These are phyloP conservation scores for Eurypyga helias DNA, from an alignment of 2,113 vertebrate genomes.

Conservation along the genomic window DNA sequence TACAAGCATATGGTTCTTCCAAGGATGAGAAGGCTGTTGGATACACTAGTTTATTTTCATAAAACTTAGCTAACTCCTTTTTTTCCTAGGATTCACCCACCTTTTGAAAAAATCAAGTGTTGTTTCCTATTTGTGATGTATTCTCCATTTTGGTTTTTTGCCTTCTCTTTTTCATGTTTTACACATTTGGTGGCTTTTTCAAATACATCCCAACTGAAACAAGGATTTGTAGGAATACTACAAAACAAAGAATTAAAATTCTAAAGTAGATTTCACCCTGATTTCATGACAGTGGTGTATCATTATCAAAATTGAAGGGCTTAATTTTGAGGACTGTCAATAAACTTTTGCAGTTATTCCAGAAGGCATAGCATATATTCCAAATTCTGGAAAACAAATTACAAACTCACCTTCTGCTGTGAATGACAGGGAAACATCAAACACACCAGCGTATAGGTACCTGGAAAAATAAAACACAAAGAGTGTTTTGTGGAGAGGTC, in stretches of 20 bases:
- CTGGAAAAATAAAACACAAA: neutral
- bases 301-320: neutral
- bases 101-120: neutral
- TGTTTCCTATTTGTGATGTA: neutral
- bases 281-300: neutral
- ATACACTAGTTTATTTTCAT: neutral
- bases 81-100: neutral
- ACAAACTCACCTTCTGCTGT: neutral
- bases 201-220: neutral
- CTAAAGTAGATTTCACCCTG: neutral
- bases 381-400: neutral
- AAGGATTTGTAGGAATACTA: neutral
- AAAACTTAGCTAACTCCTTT: neutral
- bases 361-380: neutral
- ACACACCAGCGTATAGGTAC: neutral
- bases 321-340: neutral
- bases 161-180: neutral
- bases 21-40: neutral
- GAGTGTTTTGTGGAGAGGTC: neutral
- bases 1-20: neutral
- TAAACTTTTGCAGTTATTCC: neutral
- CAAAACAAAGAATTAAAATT: neutral
- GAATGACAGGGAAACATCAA: neutral
- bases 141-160: fast-evolving
- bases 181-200: neutral